phyloP scores from a whole-genome alignment of 2,797 vertebrate genomes.

The Podarcis lilfordi region DNA sequence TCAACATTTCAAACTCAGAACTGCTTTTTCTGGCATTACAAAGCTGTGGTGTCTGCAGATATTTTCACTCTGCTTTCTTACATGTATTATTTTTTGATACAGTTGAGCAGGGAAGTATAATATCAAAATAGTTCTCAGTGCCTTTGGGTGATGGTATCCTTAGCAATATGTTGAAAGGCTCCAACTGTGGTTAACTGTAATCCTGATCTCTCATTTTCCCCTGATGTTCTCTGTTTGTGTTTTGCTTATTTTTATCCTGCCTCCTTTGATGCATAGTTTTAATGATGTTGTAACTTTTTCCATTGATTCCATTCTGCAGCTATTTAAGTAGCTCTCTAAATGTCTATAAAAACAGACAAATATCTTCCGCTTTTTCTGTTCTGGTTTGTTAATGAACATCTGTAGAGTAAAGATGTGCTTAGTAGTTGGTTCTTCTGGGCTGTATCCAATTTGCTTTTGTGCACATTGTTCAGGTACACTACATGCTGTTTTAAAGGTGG shows the following conservation, averaged over 20 bases:
- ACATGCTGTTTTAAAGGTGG: neutral
- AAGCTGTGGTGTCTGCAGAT: neutral
- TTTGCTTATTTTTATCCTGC: slow-evolving; percentile 20
- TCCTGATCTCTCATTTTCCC: neutral
- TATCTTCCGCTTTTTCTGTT: slow-evolving; percentile 3
- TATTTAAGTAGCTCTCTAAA: slow-evolving; percentile 15
- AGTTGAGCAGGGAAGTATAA: neutral
- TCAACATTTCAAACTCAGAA: neutral
- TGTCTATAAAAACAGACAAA: slow-evolving; percentile 17
- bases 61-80: neutral
- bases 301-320: slow-evolving; percentile 29
- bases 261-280: slow-evolving; percentile 19
- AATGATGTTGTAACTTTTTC: slow-evolving; percentile 28
- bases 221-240: slow-evolving; percentile 4
- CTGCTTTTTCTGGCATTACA: neutral
- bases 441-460: neutral
- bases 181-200: slow-evolving; percentile 2
- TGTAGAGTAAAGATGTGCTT: neutral
- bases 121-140: neutral
- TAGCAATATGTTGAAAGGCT: slow-evolving; percentile 21
- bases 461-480: neutral
- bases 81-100: neutral
- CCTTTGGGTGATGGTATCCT: neutral
- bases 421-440: neutral
- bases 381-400: slow-evolving; percentile 22